phyloP scores from a whole-genome alignment of 2,888 invertebrate genomes.

The Phalangium opilio region DNA sequence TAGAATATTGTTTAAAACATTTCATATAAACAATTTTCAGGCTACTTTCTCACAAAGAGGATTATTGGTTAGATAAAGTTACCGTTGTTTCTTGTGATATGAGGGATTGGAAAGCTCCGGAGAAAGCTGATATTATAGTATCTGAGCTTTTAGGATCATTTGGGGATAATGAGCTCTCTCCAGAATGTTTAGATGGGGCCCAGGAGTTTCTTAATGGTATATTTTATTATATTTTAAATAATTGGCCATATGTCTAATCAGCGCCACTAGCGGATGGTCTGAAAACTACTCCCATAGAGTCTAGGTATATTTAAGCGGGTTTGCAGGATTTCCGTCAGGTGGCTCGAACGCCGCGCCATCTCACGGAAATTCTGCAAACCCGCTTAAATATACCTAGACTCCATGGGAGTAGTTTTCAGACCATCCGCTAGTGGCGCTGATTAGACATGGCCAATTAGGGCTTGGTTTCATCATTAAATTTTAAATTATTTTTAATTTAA shows the following conservation, averaged over 20 bases:
- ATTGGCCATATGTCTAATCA: no score
- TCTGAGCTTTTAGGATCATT: constrained; percentile 94
- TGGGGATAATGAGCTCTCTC: constrained; percentile 96
- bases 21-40: constrained; percentile 1
- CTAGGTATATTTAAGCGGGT: no score
- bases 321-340: no score
- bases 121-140: constrained; percentile 84
- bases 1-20: background rate
- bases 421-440: no score
- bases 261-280: no score
- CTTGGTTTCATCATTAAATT: background rate
- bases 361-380: no score
- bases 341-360: no score
- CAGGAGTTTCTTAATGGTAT: constrained; percentile 59
- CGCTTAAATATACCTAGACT: no score
- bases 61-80: constrained; percentile 60
- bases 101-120: constrained; percentile 61
- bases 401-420: no score
- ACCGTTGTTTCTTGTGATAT: constrained; percentile 70
- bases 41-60: constrained; percentile 31
- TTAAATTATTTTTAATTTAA: constrained; percentile 24
- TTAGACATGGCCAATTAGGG: constrained; percentile 8
- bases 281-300: no score
- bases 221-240: constrained; percentile 2
- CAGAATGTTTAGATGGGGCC: constrained; percentile 92